Base-by-base conservation (phyloP, 2,888 invertebrate species). In the Tortrix viridana region DNA sequence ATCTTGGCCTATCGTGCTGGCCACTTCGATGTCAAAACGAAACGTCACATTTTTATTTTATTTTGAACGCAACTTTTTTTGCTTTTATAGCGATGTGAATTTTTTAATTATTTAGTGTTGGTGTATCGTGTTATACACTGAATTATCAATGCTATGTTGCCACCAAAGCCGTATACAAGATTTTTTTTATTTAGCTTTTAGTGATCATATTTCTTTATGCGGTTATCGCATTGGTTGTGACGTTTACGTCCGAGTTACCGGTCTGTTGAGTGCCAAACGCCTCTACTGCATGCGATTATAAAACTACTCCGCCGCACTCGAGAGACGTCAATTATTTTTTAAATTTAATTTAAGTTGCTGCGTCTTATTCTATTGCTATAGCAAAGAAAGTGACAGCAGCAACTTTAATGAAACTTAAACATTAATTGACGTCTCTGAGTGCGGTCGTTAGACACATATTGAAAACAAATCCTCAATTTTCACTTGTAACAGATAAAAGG, bases 201-300 rank as follows among this genome's bases (percentile, higher is more conserved):
- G 50, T 20, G n/a, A 6, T 50, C 37, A 14, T 14, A 16, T 16
- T 5, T 41, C 16, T 9, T 16, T 37, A 56, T 44, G 22, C 37
- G n/a, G 20, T 46, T 19, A 41, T 23, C 50, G 22, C 23, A 41
- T 20, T n/a, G 37, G 53, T 61, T 65, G 62, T 65, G 65, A 59
- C 57, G 60, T 55, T 56, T 46, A 38, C 43, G 56, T 59, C 64
- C 49, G 32, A 22, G 23, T 55, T 50, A 41, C 58, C 55, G 66
- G 43, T 65, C 50, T 62, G 54, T 59, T 58, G 56, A 65, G 66
- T 66, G 67, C 67, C 67, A 68, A 68, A 66, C 64, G 66, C 65
- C 54, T 63, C 67, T 60, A 49, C 55, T 22, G 41, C 53, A 43
- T 55, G 49, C 53, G 23, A 50, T 38, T 55, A 44, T 50, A 20